These are phyloP conservation scores for Channa argus DNA, from an alignment of 2,113 vertebrate genomes.

Conservation along the genomic window DNA sequence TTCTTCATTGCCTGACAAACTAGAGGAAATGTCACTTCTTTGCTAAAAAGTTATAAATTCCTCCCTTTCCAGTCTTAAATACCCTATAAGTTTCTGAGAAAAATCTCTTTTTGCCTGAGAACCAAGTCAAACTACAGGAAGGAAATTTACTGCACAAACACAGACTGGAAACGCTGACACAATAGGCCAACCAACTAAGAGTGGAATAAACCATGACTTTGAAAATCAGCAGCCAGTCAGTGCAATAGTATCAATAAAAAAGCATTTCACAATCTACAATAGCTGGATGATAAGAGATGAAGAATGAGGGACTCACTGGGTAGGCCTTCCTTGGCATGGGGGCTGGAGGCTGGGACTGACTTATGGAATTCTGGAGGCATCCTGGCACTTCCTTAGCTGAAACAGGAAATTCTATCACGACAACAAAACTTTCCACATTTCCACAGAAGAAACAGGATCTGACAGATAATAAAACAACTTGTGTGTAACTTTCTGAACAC, in stretches of 20 bases:
- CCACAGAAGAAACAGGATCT: constrained; percentile 27
- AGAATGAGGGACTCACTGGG: constrained; percentile 82
- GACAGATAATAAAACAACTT: constrained; percentile 8
- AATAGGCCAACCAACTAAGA: constrained; percentile 8
- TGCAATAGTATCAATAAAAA: constrained; percentile 13
- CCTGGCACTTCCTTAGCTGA: constrained; percentile 85
- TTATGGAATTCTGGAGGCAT: constrained; percentile 83
- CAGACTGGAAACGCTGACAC: constrained; percentile 38
- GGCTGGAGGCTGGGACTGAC: constrained; percentile 88
- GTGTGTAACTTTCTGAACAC: neutral
- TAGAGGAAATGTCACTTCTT: neutral
- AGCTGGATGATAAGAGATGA: neutral
- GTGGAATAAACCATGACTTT: constrained; percentile 10
- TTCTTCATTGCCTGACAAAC: neutral
- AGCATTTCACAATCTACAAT: neutral
- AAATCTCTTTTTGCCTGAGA: constrained; percentile 1
- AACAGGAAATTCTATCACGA: constrained; percentile 72
- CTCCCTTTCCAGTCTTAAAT: neutral
- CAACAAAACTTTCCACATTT: constrained; percentile 52
- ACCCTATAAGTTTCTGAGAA: neutral
- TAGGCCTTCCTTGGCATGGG: constrained; percentile 92
- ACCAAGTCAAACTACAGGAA: constrained; percentile 28
- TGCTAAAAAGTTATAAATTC: neutral
- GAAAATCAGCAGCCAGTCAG: constrained; percentile 2
- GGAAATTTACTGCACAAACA: constrained; percentile 16